Percentiles rank a stretch among this genome's conserved stretches.
Conservation (phyloP, 2,888 invertebrate genomes). For the Seira sanloemensis region DNA sequence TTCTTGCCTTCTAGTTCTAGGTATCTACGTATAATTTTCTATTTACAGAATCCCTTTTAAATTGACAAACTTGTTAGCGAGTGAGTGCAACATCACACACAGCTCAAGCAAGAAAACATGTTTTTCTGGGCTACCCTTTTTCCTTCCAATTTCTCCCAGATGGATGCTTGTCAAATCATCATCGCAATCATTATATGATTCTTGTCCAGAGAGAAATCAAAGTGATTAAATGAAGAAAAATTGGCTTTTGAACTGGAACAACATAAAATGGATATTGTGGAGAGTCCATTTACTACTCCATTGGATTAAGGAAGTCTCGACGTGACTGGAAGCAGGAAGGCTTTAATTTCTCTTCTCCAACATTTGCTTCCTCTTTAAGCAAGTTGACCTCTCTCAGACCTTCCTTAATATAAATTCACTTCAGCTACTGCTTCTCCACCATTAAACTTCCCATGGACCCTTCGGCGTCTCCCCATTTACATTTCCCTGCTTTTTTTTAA, state of each 20-base stretch:
- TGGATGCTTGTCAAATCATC: neutral
- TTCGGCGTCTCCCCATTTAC: neutral
- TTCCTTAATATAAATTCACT: conserved; percentile 39
- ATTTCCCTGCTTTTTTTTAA: conserved; percentile 40
- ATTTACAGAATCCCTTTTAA: neutral
- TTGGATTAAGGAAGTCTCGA: neutral
- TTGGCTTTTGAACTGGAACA: neutral
- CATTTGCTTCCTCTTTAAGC: neutral
- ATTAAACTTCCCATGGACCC: neutral
- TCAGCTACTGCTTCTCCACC: neutral
- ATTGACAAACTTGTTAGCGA: neutral
- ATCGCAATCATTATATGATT: conserved; percentile 4
- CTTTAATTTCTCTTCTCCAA: conserved; percentile 30
- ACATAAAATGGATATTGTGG: neutral
- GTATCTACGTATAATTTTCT: neutral
- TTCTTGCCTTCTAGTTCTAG: too few relatives aligned
- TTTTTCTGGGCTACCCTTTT: neutral
- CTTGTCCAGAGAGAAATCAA: conserved; percentile 4
- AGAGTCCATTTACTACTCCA: neutral
- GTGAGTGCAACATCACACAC: too few relatives aligned
- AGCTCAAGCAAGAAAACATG: neutral
- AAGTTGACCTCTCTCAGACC: conserved; percentile 21
- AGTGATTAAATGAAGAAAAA: neutral
- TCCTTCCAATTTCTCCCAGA: neutral
- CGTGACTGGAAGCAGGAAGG: conserved; percentile 45